Percentiles rank a stretch among this genome's conserved stretches.
Evolutionary conservation across 2,888 invertebrate genomes (phyloP).

Genomic region (Himalopsyche kuldschensis): DNA sequence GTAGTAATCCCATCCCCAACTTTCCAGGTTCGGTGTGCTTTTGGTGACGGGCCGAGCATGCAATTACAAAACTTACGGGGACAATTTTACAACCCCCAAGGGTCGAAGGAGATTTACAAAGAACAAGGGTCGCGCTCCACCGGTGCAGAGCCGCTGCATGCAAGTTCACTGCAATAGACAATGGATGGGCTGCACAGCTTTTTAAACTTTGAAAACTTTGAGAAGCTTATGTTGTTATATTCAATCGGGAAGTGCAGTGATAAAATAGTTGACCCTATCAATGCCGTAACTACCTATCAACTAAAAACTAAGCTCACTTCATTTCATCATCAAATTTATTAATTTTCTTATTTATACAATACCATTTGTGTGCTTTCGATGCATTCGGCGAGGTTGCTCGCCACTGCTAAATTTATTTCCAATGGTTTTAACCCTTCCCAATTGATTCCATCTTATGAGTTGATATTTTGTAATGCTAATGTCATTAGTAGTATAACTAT

Average conservation of each 20-base stretch:
- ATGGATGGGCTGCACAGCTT: not conserved
- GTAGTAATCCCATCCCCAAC: not conserved
- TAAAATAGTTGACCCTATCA: not conserved
- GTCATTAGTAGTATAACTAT: too few species aligned
- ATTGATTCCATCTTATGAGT: too few species aligned
- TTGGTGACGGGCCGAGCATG: slow-evolving; percentile 17
- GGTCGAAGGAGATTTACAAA: slow-evolving; percentile 2
- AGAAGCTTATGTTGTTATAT: not conserved
- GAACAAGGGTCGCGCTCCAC: not conserved
- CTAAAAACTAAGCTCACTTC: too few species aligned
- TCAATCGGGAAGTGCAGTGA: not conserved
- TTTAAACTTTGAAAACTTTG: not conserved
- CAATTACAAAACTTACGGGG: slow-evolving; percentile 36
- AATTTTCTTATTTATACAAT: too few species aligned
- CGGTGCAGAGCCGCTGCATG: not conserved
- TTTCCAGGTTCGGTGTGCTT: not conserved
- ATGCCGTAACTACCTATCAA: too few species aligned
- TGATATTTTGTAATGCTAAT: too few species aligned
- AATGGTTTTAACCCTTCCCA: too few species aligned
- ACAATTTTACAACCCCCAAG: slow-evolving; percentile 27
- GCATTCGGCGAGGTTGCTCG: too few species aligned
- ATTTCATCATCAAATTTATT: too few species aligned
- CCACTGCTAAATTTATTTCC: too few species aligned
- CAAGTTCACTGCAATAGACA: not conserved
- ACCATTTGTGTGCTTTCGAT: too few species aligned